Base-by-base conservation (phyloP, 1,140 invertebrate species). In the Drosophila insularis region DNA sequence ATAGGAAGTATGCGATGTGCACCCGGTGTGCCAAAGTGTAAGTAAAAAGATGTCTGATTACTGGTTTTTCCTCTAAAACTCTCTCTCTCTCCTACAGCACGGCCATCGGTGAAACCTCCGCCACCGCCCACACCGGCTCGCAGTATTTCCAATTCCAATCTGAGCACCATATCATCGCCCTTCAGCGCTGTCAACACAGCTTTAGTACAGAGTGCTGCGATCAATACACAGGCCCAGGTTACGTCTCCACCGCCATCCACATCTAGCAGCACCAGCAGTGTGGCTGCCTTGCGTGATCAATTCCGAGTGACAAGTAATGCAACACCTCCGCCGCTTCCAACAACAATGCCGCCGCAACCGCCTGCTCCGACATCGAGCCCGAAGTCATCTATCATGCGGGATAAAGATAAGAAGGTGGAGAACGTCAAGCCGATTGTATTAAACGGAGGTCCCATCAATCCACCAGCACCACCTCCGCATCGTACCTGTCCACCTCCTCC, bases 141-240 rank as follows among this genome's bases (percentile, higher is more conserved):
- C 59, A 92, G 91, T 63, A 78, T 90, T 43, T 92, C 91, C n/a
- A 92, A 92, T 81, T 85, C 74, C 63, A 92, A 92, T 67, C 55
- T 92, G 19, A 90, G 70, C 72, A 82, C 68, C 58, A 68, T 80
- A n/a, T 43, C 76, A 6, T 19, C 71, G 13, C 78, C 75, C 2
- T 76, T 78, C 39, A 78, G 74, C 61, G 90, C 81, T 10, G 79
- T 91, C 1, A 91, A 91, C 56, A 86, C 90, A 7, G 50, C 86
- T 0, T 54, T 91, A 10, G 76, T 91, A 11, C 84, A 87, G 63
- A 81, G 78, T 55, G 72, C 68, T 13, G 46, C 71, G 4, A 65
- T 35, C 21, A 90, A 32, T 19, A 70, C 75, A 14, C 68, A 80
- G 19, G 67, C 80, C 8, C 62, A 78, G 19, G 65, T 77, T 5